Evolutionary conservation across 1,140 invertebrate genomes (phyloP).

Genomic region (Pristionchus pacificus): DNA sequence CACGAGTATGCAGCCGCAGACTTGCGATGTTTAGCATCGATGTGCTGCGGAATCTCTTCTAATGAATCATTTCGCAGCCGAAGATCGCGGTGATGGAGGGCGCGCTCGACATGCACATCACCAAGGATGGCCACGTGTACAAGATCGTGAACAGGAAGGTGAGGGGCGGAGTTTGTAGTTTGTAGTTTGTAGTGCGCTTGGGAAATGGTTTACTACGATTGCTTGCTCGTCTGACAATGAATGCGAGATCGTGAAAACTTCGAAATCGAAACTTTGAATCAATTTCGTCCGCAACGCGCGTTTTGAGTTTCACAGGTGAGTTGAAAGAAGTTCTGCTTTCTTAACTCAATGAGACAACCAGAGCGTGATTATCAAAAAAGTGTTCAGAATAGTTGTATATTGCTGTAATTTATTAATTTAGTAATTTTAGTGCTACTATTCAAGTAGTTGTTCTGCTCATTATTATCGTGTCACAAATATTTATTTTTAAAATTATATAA

Average conservation of each 20-base stretch:
- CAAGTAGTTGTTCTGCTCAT: not conserved
- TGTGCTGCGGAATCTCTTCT: too few relatives aligned
- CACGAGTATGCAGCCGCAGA: not conserved
- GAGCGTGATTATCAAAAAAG: too few relatives aligned
- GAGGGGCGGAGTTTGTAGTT: not conserved
- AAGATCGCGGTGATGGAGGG: slow-evolving; percentile 30
- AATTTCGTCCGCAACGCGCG: too few relatives aligned
- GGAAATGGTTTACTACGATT: not conserved
- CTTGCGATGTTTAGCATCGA: not conserved
- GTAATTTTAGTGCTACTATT: too few relatives aligned
- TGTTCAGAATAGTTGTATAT: too few relatives aligned
- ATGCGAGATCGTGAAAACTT: not conserved
- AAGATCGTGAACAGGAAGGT: slow-evolving; percentile 34
- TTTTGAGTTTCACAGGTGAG: not conserved
- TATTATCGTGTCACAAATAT: too few relatives aligned
- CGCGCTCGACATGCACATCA: slow-evolving; percentile 31
- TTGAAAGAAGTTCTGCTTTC: not conserved
- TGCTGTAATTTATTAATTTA: too few relatives aligned
- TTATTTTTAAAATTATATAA: slow-evolving; percentile 2
- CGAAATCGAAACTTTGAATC: too few relatives aligned
- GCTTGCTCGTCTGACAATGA: not conserved
- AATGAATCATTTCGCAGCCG: slow-evolving; percentile 19
- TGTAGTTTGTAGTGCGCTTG: slow-evolving; percentile 3
- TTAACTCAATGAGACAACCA: too few relatives aligned
- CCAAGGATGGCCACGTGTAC: slow-evolving; percentile 21